Percentiles rank a stretch among this genome's conserved stretches.
Conservation (phyloP, 2,888 invertebrate genomes). For the Melolontha melolontha region DNA sequence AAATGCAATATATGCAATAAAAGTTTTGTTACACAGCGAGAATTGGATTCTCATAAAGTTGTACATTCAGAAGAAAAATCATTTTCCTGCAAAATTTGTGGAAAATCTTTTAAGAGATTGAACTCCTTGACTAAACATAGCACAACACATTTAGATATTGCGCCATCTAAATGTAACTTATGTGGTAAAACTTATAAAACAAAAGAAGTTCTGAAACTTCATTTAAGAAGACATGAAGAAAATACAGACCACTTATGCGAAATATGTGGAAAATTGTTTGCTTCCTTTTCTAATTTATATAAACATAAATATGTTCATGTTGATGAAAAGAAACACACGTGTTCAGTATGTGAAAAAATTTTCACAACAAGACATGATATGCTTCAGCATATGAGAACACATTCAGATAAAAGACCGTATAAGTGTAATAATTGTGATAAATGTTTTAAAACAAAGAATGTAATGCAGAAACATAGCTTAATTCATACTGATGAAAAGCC, state of each 20-base stretch:
- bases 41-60: constrained; percentile 9
- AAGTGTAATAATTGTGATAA: constrained; percentile 10
- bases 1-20: constrained; percentile 5
- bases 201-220: background rate
- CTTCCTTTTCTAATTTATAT: background rate
- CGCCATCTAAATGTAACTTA: background rate
- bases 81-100: constrained; percentile 14
- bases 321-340: too few relatives aligned
- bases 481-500: constrained; percentile 28
- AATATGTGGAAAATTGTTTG: constrained; percentile 13
- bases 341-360: background rate
- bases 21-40: constrained; percentile 6
- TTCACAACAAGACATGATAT: background rate
- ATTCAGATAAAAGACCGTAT: constrained; percentile 3
- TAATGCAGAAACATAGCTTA: constrained; percentile 1
- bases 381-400: background rate
- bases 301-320: too few relatives aligned
- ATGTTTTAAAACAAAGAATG: constrained; percentile 1
- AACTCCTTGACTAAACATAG: background rate
- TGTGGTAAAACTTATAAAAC: constrained; percentile 6
- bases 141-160: background rate
- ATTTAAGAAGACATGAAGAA: constrained; percentile 2
- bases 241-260: constrained; percentile 5
- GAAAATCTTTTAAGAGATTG: constrained; percentile 7
- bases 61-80: constrained; percentile 13